A percentile compares a stretch with the other conserved stretches of the same genome.
Evolutionary conservation across 2,113 vertebrate genomes (phyloP).

Genomic region (Anguilla japonica): DNA sequence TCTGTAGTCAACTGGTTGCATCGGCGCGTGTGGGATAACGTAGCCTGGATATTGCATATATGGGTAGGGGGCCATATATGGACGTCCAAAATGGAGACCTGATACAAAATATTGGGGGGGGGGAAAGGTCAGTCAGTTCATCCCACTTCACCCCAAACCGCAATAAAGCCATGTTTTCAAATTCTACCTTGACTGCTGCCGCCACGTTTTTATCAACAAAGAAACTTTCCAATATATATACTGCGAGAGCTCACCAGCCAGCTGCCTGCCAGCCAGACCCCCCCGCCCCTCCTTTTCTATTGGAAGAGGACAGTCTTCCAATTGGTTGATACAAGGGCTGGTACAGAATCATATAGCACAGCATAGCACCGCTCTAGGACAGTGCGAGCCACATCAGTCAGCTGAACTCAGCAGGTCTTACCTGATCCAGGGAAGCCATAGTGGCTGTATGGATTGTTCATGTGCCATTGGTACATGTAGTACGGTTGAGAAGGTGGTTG

Average conservation of each 20-base stretch:
- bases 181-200: background rate
- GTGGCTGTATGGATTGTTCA: slow-evolving; percentile 61
- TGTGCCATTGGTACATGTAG: slow-evolving; percentile 64
- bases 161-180: background rate
- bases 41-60: slow-evolving; percentile 71
- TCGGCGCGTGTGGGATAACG: slow-evolving; percentile 55
- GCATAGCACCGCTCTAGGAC: too few relatives aligned
- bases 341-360: too few relatives aligned
- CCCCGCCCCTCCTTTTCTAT: too few relatives aligned
- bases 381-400: too few relatives aligned
- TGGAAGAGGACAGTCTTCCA: too few relatives aligned
- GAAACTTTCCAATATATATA: too few relatives aligned
- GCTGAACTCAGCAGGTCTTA: slow-evolving; percentile 5
- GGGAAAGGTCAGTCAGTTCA: background rate
- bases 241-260: too few relatives aligned
- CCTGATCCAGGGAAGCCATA: slow-evolving; percentile 63
- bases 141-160: background rate
- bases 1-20: slow-evolving; percentile 68
- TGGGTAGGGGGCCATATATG: slow-evolving; percentile 63
- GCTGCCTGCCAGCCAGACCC: too few relatives aligned
- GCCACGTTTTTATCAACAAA: too few relatives aligned
- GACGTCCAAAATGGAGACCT: slow-evolving; percentile 67
- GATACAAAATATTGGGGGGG: background rate
- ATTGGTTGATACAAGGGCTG: too few relatives aligned
- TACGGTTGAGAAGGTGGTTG: slow-evolving; percentile 71